A percentile compares a stretch with the other conserved stretches of the same genome.
These are phyloP conservation scores for Sarcophaga rosellei DNA, from an alignment of 2,888 invertebrate species.

Conservation along the genomic window DNA sequence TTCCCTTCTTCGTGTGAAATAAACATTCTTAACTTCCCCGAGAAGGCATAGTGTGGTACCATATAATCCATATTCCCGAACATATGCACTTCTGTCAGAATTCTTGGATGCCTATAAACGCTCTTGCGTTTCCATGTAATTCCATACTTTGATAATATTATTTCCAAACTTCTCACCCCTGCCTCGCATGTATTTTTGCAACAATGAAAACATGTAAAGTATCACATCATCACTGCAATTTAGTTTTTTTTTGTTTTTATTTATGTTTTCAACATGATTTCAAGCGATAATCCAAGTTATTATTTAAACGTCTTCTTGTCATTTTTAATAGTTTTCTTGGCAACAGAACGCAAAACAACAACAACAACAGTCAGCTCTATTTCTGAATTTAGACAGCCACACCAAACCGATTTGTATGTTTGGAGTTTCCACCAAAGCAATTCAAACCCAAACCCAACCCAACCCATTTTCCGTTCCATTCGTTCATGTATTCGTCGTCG, in stretches of 20 bases:
- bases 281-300: slow-evolving; percentile 62
- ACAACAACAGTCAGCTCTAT: slow-evolving; percentile 10
- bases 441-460: slow-evolving; percentile 1
- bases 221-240: too few species aligned
- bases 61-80: too few species aligned
- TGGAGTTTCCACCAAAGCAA: slow-evolving; percentile 34
- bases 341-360: slow-evolving; percentile 34
- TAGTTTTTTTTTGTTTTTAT: not conserved
- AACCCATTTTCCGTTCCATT: not conserved
- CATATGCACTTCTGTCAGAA: too few species aligned
- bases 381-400: not conserved
- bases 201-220: too few species aligned
- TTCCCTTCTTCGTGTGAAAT: too few species aligned
- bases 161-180: too few species aligned
- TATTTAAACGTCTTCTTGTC: slow-evolving; percentile 63
- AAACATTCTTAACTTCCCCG: too few species aligned
- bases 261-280: slow-evolving; percentile 31
- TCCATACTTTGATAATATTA: too few species aligned
- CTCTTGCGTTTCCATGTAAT: too few species aligned
- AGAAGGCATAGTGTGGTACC: too few species aligned
- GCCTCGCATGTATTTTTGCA: too few species aligned
- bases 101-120: too few species aligned
- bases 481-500: slow-evolving; percentile 33
- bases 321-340: slow-evolving; percentile 63
- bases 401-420: slow-evolving; percentile 51